Evolutionary conservation across 2,113 vertebrate species (phyloP).

Genomic region (Microcebus lehilahytsara): DNA sequence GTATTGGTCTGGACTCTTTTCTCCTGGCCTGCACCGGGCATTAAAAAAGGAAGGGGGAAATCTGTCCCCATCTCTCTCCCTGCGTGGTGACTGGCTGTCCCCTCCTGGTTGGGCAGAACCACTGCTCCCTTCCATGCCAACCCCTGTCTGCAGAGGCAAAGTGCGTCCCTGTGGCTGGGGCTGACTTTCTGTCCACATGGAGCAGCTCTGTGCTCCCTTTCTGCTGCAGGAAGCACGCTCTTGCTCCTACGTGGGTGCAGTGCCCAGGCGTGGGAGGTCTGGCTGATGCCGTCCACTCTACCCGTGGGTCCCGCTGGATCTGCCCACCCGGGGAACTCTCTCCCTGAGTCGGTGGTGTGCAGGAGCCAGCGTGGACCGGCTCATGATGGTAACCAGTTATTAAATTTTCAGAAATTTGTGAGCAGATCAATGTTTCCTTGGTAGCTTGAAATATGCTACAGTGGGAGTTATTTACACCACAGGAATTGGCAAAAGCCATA

Average conservation of each 20-base stretch:
- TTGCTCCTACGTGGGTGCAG: background rate
- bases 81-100: background rate
- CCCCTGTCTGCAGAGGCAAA: background rate
- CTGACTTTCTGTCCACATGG: background rate
- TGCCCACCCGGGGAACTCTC: background rate
- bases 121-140: background rate
- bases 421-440: background rate
- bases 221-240: rapidly evolving
- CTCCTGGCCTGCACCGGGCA: background rate
- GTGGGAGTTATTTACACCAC: background rate
- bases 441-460: background rate
- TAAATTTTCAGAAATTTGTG: background rate
- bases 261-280: background rate
- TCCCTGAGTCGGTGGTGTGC: background rate
- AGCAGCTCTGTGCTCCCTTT: too few relatives aligned
- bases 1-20: background rate
- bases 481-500: background rate
- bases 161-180: rapidly evolving
- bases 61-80: background rate
- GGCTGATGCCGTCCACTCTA: background rate
- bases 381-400: background rate
- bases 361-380: background rate
- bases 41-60: background rate
- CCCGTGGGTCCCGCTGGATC: background rate
- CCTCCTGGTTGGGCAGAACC: background rate